These are phyloP conservation scores for Andinoacara biseriatus DNA, from an alignment of 2,113 vertebrate genomes.

Conservation along the genomic window DNA sequence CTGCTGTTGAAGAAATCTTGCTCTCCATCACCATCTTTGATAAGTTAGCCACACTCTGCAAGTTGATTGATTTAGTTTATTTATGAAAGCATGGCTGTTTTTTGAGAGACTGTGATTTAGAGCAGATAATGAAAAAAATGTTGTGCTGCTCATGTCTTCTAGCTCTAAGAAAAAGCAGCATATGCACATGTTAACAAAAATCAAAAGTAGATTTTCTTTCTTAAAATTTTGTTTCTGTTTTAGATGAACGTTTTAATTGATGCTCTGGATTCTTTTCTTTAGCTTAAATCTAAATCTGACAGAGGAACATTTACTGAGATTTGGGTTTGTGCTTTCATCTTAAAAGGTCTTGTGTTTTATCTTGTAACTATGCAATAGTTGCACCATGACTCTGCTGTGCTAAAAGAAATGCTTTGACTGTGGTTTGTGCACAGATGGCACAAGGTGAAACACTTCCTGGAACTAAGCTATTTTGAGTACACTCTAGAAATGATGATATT, in stretches of 20 bases:
- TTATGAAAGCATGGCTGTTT: background rate
- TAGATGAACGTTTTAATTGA: background rate
- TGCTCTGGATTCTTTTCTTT: background rate
- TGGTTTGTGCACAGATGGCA: conserved; percentile 51
- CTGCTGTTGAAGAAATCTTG: background rate
- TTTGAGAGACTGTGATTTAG: background rate
- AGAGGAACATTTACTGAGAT: background rate
- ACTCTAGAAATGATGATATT: background rate
- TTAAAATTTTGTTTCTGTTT: background rate
- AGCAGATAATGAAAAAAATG: background rate
- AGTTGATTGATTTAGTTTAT: background rate
- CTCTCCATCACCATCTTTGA: background rate
- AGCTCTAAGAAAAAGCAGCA: background rate
- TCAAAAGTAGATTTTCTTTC: background rate
- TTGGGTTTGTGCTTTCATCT: background rate
- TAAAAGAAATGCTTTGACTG: conserved; percentile 11
- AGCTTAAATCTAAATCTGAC: background rate
- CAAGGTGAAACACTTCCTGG: conserved; percentile 50
- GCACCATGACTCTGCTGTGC: background rate
- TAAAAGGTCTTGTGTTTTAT: background rate
- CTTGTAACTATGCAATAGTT: background rate
- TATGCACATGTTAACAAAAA: background rate
- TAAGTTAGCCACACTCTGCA: background rate
- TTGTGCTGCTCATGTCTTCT: background rate
- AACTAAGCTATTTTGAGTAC: conserved; percentile 31